Evolutionary conservation across 2,888 invertebrate species (phyloP), one percentile per base, ranked within the genome.

Genomic region (Germaria angustata): DNA sequence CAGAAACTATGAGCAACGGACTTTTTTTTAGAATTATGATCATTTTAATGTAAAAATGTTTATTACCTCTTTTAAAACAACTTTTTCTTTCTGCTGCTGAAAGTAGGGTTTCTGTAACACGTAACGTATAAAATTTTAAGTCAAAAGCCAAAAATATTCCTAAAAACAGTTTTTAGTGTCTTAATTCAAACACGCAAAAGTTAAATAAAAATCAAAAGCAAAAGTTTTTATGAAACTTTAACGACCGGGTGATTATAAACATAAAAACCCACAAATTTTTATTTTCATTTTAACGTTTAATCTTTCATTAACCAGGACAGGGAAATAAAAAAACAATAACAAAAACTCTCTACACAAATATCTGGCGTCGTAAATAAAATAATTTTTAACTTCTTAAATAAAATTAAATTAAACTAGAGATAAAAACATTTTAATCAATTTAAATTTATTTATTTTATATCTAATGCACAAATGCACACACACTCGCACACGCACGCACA

Each of bases 201-300:
- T 15, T 24, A 53, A n/a, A 17, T 22, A 63, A 49, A 28, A 61
- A 57, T 15, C 28, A 49, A 28, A 36, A 49, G 15, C 24, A 49
- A 17, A 20, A 49, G 28, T 32, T 41, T 49, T 28, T 72, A 17
- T 17, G 53, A 63, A 44, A 34, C 22, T 73, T 73, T 65, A 55
- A 75, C 44, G 65, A 65, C 36, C 15, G 4, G 11, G 39, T 22
- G 11, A 28, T 22, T 55, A 65, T 36, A 61, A 36, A 15, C 51
- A 59, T 61, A 53, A 61, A 61, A 66, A 39, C 20, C 11, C 59
- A 77, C 41, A 63, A 76, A 68, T 51, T 65, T 79, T 79, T 79
- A 79, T 65, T 34, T 28, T 34, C 39, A 36, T 32, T 79, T 72
- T 72, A 41, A 32, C 41, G 53, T 65, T 69, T 32, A 69, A 53